Percentiles rank a stretch among this genome's conserved stretches.
These are phyloP conservation scores for Hylomyscus alleni DNA, from an alignment of 2,797 vertebrate species.

Conservation along the genomic window DNA sequence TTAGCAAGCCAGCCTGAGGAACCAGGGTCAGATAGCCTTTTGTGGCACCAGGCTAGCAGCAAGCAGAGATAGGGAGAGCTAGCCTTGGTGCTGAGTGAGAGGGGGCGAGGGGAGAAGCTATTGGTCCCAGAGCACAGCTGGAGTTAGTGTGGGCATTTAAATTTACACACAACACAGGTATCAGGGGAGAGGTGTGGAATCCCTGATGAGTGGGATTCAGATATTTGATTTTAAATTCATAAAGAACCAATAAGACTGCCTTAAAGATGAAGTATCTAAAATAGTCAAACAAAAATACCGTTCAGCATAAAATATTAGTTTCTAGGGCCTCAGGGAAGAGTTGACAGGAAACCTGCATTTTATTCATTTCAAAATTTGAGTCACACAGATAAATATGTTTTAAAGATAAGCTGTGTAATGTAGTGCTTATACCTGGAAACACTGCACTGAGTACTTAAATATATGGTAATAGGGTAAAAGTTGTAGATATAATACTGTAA, in stretches of 20 bases:
- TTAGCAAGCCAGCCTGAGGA: background rate
- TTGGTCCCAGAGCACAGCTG: background rate
- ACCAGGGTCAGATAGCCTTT: background rate
- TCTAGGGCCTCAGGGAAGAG: background rate
- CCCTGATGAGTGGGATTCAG: background rate
- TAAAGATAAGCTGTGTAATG: background rate
- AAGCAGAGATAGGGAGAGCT: background rate
- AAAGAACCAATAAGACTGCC: background rate
- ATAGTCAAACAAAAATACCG: background rate
- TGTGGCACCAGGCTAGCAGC: background rate
- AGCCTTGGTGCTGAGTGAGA: background rate
- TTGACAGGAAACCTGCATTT: background rate
- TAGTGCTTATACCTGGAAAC: background rate
- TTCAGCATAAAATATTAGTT: background rate
- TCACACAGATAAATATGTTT: background rate
- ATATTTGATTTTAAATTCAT: background rate
- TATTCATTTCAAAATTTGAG: background rate
- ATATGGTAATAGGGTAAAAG: background rate
- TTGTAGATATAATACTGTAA: background rate
- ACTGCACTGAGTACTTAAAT: background rate
- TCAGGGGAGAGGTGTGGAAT: background rate
- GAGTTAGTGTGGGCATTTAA: background rate
- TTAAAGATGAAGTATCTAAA: background rate
- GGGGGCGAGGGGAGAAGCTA: background rate
- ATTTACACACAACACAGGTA: background rate